Evolutionary conservation across 2,113 vertebrate species (phyloP), one percentile per base, ranked within the genome.

Genomic region (Cebidichthys violaceus): DNA sequence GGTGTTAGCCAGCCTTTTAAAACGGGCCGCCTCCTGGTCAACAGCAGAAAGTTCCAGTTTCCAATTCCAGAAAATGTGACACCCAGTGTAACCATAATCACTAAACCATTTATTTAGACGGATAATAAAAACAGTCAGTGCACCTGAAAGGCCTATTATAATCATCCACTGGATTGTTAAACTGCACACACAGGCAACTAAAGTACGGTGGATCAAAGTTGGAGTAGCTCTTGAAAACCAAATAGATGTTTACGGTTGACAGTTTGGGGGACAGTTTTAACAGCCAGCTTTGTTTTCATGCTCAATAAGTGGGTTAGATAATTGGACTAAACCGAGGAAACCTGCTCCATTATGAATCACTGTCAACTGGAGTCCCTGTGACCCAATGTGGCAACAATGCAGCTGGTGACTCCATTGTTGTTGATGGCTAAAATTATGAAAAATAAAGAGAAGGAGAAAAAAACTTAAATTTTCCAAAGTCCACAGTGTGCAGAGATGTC

Each of bases 201-300:
- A 43, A 64, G 39, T 24, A 27, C 0, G 2, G 13, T 9, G 5
- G 18, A 65, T 62, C 35, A 52, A 59, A 52, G 66, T 47, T 57
- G 37, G 31, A 77, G 31, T 4, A 47, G 57, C 60, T 41, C 65
- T 59, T 70, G 2, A 41, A 79, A 80, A 66, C 60, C 24, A 27
- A 80, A 75, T 17, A 31, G 41, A 68, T 61, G 60, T 52, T 72
- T 41, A 31, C 33, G 69, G 54, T 22, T 8, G 52, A 41, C 22
- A 33, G 37, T 39, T 39, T 24, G 69, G 54, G 17, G 5, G 52
- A 41, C 20, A 27, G 37, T 37, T 39, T 27, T 4, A 70, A 80
- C 9, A 1, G 39, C 24, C 6, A 31, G 20, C 52, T 79, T 83
- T 76, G 37, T 45, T 87, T 69, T 66, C 37, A 62, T 22, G 33